phyloP scores from a whole-genome alignment of 2,888 invertebrate species.

The Selenia dentaria region DNA sequence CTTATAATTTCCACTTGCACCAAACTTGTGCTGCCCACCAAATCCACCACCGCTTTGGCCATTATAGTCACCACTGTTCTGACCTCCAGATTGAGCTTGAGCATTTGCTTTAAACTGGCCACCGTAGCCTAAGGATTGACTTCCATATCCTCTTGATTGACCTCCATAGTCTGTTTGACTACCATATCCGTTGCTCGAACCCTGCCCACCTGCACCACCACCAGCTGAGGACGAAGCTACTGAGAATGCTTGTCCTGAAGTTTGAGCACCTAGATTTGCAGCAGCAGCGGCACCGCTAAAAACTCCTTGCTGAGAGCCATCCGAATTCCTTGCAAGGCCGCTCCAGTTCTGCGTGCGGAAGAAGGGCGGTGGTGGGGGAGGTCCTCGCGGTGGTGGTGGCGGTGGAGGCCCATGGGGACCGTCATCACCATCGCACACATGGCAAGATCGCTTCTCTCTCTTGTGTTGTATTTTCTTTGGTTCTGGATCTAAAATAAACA shows the following conservation, averaged over 20 bases:
- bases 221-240: slow-evolving; percentile 37
- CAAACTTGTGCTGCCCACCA: slow-evolving; percentile 19
- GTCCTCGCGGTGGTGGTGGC: slow-evolving; percentile 9
- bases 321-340: slow-evolving; percentile 32
- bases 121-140: slow-evolving; percentile 2
- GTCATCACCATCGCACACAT: slow-evolving; percentile 25
- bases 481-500: slow-evolving; percentile 20
- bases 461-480: slow-evolving; percentile 17
- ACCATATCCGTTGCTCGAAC: slow-evolving; percentile 4
- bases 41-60: slow-evolving; percentile 4
- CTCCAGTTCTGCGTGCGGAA: slow-evolving; percentile 43
- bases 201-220: slow-evolving; percentile 14
- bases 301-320: slow-evolving; percentile 36
- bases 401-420: slow-evolving; percentile 7
- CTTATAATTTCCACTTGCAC: slow-evolving; percentile 27
- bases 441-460: slow-evolving; percentile 33
- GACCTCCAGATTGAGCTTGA: slow-evolving; percentile 17
- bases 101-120: slow-evolving; percentile 19
- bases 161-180: slow-evolving; percentile 3
- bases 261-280: slow-evolving; percentile 27
- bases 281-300: slow-evolving; percentile 44
- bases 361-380: slow-evolving; percentile 25
- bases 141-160: neutral
- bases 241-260: slow-evolving; percentile 38
- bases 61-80: slow-evolving; percentile 1